Evolutionary conservation across 2,888 invertebrate species (phyloP), one percentile per base, ranked within the genome.

Genomic region (Panzeria rudis): DNA sequence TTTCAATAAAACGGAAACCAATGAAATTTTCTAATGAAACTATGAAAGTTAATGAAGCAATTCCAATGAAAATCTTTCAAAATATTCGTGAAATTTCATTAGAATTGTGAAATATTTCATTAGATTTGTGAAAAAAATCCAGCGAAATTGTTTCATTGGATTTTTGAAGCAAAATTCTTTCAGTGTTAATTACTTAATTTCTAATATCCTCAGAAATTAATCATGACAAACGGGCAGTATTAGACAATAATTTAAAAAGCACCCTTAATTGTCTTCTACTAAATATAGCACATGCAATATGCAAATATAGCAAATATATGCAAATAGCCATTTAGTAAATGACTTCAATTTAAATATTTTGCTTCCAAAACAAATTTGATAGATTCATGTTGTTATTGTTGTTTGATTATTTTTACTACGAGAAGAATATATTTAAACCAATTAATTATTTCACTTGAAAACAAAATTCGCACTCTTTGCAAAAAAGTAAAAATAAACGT

Each of bases 361-460:
- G 15, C 47, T n/a, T 7, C 9, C 20, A 44, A 56, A 59, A 59
- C n/a, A 68, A 47, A 25, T 64, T 72, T 72, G 44, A 64, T 54
- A 17, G 71, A 64, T 54, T 64, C 52, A 17, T 52, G 23, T 59
- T 79, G n/a, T n/a, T n/a, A n/a, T n/a, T n/a, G n/a, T 23, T 38
- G 17, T 59, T 54, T 68, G 59, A 32, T 62, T 62, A 41, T 23
- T 52, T 29, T n/a, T 7, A 20, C 2, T 35, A 64, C 25, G 7
- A 35, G 11, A 47, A 38, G 13, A 66, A 72, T 72, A 64, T 66
- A 80, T 80, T 80, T 72, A 47, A 64, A 72, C 64, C 72, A 72
- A 80, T 80, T 80, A 80, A 72, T 80, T 80, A 64, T 25, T 38
- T 38, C 72, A 47, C 56, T 77, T 76, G 29, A 29, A 66, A 41